A percentile compares a stretch with the other conserved stretches of the same genome.
phyloP scores from a whole-genome alignment of 2,888 invertebrate genomes.

The Meloe dianella region DNA sequence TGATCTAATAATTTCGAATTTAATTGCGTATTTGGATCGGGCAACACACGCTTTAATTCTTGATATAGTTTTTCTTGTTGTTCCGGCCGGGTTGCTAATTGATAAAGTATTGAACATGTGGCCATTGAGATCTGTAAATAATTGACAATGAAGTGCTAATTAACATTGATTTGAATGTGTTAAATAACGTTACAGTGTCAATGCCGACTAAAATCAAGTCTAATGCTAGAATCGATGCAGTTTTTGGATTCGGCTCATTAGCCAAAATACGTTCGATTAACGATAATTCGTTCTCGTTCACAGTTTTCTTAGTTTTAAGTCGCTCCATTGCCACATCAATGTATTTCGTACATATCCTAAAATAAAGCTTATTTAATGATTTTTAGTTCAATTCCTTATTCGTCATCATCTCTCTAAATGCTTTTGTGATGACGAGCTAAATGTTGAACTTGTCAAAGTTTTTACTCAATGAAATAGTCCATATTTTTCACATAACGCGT shows the following conservation, averaged over 20 bases:
- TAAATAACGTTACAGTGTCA: constrained; percentile 68
- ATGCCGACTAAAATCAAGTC: constrained; percentile 83
- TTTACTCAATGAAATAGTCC: constrained; percentile 73
- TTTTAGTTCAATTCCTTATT: too few species aligned
- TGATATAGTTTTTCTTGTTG: constrained; percentile 69
- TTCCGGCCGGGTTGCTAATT: constrained; percentile 69
- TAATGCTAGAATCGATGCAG: constrained; percentile 73
- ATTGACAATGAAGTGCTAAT: neutral
- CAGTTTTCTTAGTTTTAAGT: constrained; percentile 57
- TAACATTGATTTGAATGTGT: neutral
- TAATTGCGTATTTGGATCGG: constrained; percentile 60
- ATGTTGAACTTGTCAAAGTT: too few species aligned
- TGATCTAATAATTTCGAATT: constrained; percentile 66
- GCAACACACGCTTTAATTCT: constrained; percentile 64
- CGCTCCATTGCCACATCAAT: constrained; percentile 62
- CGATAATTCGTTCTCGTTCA: constrained; percentile 62
- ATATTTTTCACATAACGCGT: constrained; percentile 68
- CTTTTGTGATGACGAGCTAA: too few species aligned
- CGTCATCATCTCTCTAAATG: too few species aligned
- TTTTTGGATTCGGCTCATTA: constrained; percentile 66
- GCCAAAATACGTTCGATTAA: constrained; percentile 69
- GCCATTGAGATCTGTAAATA: constrained; percentile 71
- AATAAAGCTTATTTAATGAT: neutral
- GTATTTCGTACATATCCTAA: constrained; percentile 69
- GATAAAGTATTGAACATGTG: constrained; percentile 75